Percentiles rank a stretch among this genome's conserved stretches.
Evolutionary conservation across 2,113 vertebrate species (phyloP).

Genomic region (Lampris megalopsis): DNA sequence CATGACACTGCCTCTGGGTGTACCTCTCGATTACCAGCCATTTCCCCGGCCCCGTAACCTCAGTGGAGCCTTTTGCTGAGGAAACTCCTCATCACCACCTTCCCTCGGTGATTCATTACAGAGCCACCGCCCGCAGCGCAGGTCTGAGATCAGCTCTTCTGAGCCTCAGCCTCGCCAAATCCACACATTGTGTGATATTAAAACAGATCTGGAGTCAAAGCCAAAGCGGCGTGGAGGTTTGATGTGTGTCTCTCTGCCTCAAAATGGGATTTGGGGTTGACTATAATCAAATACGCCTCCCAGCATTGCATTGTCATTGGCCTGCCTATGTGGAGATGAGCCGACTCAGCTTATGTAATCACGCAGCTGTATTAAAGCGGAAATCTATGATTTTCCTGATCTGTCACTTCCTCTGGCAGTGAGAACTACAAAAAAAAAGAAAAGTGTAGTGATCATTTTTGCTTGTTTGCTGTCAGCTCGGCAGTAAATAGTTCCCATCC

Average conservation of each 20-base stretch:
- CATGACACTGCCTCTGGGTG: conserved; percentile 69
- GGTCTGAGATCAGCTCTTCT: conserved; percentile 66
- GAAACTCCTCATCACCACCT: conserved; percentile 56
- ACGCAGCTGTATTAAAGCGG: background rate
- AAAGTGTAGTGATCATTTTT: too few species aligned
- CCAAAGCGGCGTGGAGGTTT: conserved; percentile 14
- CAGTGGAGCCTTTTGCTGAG: conserved; percentile 51
- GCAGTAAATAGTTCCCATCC: too few species aligned
- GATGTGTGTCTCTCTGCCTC: conserved; percentile 16
- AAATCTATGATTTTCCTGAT: too few species aligned
- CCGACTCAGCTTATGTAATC: conserved; percentile 5
- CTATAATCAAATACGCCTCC: conserved; percentile 43
- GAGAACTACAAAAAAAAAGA: too few species aligned
- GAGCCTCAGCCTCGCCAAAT: conserved; percentile 28
- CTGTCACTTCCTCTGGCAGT: too few species aligned
- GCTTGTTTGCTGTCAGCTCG: too few species aligned
- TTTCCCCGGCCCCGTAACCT: conserved; percentile 51
- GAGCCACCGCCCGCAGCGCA: conserved; percentile 34
- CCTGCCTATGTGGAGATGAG: conserved; percentile 18
- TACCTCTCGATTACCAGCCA: conserved; percentile 71
- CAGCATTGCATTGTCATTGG: conserved; percentile 32
- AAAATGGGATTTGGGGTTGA: conserved; percentile 21
- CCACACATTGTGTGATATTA: conserved; percentile 53
- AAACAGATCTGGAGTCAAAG: conserved; percentile 59
- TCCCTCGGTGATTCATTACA: conserved; percentile 67